Percentiles rank a stretch among this genome's conserved stretches.
Conservation (phyloP, 2,113 vertebrate species). For the Uria aalge region DNA sequence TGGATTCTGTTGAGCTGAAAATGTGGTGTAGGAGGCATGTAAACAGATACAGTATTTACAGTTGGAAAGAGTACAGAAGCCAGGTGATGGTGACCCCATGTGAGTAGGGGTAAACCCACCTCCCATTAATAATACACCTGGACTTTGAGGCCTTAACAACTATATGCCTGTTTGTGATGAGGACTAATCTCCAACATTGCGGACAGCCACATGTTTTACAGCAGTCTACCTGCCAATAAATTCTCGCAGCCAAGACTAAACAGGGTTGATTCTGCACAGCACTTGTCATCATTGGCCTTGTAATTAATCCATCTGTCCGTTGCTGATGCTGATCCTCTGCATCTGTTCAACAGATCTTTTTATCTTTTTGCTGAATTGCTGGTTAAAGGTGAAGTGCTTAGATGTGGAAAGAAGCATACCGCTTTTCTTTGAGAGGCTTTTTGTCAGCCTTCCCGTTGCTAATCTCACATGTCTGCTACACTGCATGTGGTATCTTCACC, state of each 20-base stretch:
- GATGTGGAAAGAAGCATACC: neutral
- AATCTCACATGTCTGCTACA: neutral
- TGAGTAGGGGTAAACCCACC: neutral
- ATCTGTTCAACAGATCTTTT: neutral
- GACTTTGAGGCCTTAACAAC: neutral
- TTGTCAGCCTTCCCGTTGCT: neutral
- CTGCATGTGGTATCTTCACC: neutral
- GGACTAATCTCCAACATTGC: neutral
- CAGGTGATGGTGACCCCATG: neutral
- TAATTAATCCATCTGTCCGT: neutral
- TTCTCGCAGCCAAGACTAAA: neutral
- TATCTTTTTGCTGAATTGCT: neutral
- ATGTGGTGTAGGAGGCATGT: neutral
- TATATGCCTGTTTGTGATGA: neutral
- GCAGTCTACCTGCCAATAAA: neutral
- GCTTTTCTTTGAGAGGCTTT: neutral
- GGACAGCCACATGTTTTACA: neutral
- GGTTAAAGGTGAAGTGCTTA: neutral
- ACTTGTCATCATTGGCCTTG: neutral
- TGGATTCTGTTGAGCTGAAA: neutral
- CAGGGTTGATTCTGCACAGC: neutral
- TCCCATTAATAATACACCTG: neutral
- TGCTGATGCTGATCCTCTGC: neutral
- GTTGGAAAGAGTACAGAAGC: neutral
- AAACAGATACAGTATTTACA: neutral